phyloP scores from a whole-genome alignment of 2,888 invertebrate genomes.

The Cerceris ruficornis region DNA sequence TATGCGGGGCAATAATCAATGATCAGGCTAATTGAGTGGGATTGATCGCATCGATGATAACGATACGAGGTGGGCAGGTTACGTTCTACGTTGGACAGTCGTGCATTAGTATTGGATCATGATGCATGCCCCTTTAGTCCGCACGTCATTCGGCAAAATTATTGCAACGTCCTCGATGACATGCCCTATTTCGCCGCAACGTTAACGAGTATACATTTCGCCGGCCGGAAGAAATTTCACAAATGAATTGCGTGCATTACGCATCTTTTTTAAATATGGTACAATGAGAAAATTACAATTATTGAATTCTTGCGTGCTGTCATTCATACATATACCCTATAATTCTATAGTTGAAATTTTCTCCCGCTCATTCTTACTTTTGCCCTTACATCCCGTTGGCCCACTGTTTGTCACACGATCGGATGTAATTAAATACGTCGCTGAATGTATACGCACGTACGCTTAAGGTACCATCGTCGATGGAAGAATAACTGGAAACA shows the following conservation, averaged over 20 bases:
- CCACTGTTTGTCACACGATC: neutral
- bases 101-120: slow-evolving; percentile 75
- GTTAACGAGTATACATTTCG: slow-evolving; percentile 2
- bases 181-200: slow-evolving; percentile 60
- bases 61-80: slow-evolving; percentile 68
- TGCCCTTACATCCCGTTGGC: too few species aligned
- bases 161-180: slow-evolving; percentile 73
- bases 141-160: slow-evolving; percentile 73
- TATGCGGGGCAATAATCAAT: slow-evolving; percentile 79
- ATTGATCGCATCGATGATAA: slow-evolving; percentile 81
- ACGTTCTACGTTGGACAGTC: slow-evolving; percentile 63
- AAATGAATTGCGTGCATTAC: neutral
- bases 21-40: slow-evolving; percentile 81
- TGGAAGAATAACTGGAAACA: neutral
- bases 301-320: too few species aligned
- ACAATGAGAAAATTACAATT: too few species aligned
- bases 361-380: too few species aligned
- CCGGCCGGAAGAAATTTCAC: neutral
- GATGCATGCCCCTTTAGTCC: slow-evolving; percentile 73
- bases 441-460: neutral
- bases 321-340: too few species aligned
- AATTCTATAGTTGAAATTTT: too few species aligned
- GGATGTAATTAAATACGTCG: neutral
- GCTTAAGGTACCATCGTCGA: neutral
- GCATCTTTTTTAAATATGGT: neutral